phyloP scores from a whole-genome alignment of 2,888 invertebrate genomes.

The Standfussiana lucernea region DNA sequence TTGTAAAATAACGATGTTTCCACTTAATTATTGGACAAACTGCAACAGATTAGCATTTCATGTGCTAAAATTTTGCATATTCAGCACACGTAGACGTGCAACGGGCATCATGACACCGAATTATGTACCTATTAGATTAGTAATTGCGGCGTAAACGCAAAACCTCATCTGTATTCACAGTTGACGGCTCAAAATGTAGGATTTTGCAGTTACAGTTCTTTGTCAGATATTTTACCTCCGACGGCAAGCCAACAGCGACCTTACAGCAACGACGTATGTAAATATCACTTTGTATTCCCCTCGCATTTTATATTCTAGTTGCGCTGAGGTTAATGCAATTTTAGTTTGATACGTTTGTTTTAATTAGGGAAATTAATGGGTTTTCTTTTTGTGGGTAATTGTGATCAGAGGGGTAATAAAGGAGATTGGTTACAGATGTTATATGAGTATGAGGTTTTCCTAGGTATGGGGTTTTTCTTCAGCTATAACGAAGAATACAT shows the following conservation, averaged over 20 bases:
- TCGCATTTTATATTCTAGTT: conserved; percentile 62
- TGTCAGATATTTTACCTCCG: not conserved
- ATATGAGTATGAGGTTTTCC: not conserved
- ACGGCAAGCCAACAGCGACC: not conserved
- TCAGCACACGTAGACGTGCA: conserved; percentile 59
- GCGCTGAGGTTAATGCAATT: conserved; percentile 57
- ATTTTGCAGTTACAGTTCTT: conserved; percentile 44
- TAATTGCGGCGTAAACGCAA: conserved; percentile 79
- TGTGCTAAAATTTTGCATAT: conserved; percentile 62
- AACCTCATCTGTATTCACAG: conserved; percentile 77
- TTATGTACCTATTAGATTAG: conserved; percentile 77
- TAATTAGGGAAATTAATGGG: conserved; percentile 52
- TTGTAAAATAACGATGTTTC: conserved; percentile 50
- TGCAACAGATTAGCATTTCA: conserved; percentile 69
- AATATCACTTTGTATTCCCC: not conserved
- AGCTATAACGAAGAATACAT: no score
- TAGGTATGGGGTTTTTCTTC: accelerated
- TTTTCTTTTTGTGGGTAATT: conserved; percentile 11
- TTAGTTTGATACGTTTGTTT: conserved; percentile 54
- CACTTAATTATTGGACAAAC: conserved; percentile 69
- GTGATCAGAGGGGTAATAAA: not conserved
- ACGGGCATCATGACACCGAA: conserved; percentile 69
- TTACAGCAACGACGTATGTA: not conserved
- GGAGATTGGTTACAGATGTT: not conserved
- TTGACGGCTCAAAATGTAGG: conserved; percentile 66